Conservation (phyloP, 2,113 vertebrate species). For the Mustela nigripes region DNA sequence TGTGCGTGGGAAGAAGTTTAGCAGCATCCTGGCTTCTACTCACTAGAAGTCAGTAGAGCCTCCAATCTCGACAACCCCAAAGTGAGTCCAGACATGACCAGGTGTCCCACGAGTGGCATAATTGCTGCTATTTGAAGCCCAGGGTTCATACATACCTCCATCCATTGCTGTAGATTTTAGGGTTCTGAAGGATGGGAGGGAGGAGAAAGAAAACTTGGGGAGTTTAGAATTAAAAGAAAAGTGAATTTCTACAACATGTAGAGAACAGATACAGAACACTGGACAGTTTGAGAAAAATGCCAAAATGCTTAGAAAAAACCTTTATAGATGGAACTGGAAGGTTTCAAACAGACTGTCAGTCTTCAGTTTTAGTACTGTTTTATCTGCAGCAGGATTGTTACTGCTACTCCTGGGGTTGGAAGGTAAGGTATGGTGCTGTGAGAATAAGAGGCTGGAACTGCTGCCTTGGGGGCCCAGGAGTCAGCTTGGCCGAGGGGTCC, state of each 20-base stretch:
- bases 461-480: neutral
- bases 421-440: fast-evolving
- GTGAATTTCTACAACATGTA: neutral
- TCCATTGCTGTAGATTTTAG: too few relatives aligned
- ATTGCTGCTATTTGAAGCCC: neutral
- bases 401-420: neutral
- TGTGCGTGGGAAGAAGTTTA: neutral
- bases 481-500: neutral
- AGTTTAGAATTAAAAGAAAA: neutral
- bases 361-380: neutral
- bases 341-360: neutral
- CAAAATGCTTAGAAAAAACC: neutral
- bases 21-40: neutral
- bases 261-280: neutral
- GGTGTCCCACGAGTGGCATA: neutral
- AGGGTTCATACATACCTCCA: neutral
- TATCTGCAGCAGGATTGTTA: neutral
- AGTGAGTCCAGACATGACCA: neutral
- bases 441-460: neutral
- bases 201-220: neutral
- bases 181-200: neutral
- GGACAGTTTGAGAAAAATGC: neutral
- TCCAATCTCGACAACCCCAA: neutral
- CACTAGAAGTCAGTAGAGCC: neutral
- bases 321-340: neutral